Evolutionary conservation across 2,888 invertebrate genomes (phyloP), one percentile per base, ranked within the genome.

Genomic region (Drosophila conformis): DNA sequence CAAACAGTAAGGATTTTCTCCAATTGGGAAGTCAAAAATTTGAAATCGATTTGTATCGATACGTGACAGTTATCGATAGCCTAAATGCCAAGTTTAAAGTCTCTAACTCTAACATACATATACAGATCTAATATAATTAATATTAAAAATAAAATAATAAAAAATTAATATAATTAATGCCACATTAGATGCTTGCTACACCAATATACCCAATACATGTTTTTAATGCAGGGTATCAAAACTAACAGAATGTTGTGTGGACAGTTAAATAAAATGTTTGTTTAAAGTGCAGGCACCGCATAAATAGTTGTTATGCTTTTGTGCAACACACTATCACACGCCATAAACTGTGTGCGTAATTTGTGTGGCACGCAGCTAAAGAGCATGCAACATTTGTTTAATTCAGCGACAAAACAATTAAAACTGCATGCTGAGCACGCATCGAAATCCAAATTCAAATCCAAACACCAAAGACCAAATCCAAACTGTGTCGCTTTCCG

Each of bases 361-460:
- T 74, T 81, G 65, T 49, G 11, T 25, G 29, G 33, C 51, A 49
- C n/a, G 21, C 46, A 38, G 60, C 27, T 33, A 61, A 60, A 78
- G 58, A 79, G 60, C 61, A 64, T 67, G 70, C 48, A 68, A 64
- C 62, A 64, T 70, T 82, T 73, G 74, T 82, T 51, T 69, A 58
- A 53, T 79, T 81, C 62, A 75, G 73, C 87, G 79, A 67, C 83
- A 79, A 79, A 87, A 76, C 82, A 84, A 89, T 86, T 86, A 82
- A 87, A 89, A 80, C 73, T 76, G 64, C 81, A 87, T 70, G 82
- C 87, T 83, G 82, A 73, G 76, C 83, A 27, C 13, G 53, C 63
- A 52, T 51, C 25, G 53, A 13, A 68, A 51, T 59, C 40, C 36
- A 38, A 67, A 57, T 15, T 38, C 49, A 15, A 35, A 36, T 18